Base-by-base conservation (phyloP, 2,113 vertebrate genomes). In the Spea bombifrons region DNA sequence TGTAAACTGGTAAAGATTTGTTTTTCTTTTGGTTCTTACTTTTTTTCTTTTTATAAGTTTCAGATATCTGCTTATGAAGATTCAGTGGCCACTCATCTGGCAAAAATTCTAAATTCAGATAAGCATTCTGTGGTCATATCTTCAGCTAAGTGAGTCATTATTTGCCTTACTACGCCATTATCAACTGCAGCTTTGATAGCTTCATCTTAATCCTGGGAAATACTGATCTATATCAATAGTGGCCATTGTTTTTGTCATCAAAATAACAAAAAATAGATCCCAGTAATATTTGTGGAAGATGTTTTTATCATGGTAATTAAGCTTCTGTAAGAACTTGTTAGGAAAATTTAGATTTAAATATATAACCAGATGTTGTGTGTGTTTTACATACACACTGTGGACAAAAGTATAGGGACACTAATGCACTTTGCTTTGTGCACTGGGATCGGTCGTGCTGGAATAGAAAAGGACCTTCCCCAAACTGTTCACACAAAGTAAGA, bases 51-150 rank as follows among this genome's bases (percentile, higher is more conserved):
- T 67, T 9, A 3, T 63, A 82, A 93, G 92, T 92, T 95, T 86
- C 91, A 96, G 93, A 98, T 99, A 86, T 92, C 96, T 73, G 87
- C 94, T 75, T 99, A 99, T 81, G 96, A 99, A 85, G 94, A 98
- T 85, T 98, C 96, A 2, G 94, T 99, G 17, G 94, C 96, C 82
- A 86, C 93, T 87, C 96, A 99, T 86, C 94, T 99, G 85, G 93
- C 96, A 77, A 98, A 98, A 91, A 98, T 99, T 87, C 94, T 99
- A 66, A 97, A 96, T 91, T 98, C 96, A 13, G 96, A 98, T 89
- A 95, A 99, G 85, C 92, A 95, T 83, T 94, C 97, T 0, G 95
- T 97, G 85, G 91, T 99, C 86, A 92, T 96, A 90, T 95, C 97
- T 45, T 98, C 97, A 76, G 94, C 96, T 87, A 97, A 99, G 97